These are phyloP conservation scores for Cinclus cinclus DNA, from an alignment of 2,113 vertebrate genomes.

Conservation along the genomic window DNA sequence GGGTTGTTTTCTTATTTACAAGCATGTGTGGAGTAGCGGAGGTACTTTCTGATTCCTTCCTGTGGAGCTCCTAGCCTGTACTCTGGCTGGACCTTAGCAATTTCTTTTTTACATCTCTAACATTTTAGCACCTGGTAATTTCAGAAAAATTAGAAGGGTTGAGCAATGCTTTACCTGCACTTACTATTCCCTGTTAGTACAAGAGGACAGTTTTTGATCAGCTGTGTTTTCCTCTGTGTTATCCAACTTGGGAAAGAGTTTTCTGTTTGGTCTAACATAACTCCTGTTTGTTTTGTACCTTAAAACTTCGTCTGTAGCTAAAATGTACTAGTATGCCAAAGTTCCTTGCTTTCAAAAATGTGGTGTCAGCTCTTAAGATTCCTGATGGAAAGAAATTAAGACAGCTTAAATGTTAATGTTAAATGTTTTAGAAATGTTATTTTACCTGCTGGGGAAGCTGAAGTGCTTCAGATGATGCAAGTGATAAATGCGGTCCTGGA, in stretches of 20 bases:
- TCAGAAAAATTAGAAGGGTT: background rate
- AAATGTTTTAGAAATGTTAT: background rate
- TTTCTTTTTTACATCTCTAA: background rate
- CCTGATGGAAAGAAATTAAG: background rate
- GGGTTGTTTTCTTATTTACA: background rate
- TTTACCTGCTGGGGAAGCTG: background rate
- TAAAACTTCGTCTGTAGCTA: background rate
- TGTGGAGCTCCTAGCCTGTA: background rate
- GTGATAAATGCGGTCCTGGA: background rate
- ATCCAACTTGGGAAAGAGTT: background rate
- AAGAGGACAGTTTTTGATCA: background rate
- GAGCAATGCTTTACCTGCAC: background rate
- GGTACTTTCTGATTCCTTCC: background rate
- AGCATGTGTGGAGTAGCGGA: background rate
- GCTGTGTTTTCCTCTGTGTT: background rate
- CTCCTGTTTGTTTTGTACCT: background rate
- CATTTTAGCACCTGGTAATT: background rate
- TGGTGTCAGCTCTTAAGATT: background rate
- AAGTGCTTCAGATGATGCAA: background rate
- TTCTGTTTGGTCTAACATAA: background rate
- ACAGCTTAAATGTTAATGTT: background rate
- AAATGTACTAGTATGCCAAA: background rate
- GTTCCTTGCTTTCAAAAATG: background rate
- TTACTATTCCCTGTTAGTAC: background rate
- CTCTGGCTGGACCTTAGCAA: background rate